Conservation (phyloP, 2,113 vertebrate genomes). For the Xiphias gladius region DNA sequence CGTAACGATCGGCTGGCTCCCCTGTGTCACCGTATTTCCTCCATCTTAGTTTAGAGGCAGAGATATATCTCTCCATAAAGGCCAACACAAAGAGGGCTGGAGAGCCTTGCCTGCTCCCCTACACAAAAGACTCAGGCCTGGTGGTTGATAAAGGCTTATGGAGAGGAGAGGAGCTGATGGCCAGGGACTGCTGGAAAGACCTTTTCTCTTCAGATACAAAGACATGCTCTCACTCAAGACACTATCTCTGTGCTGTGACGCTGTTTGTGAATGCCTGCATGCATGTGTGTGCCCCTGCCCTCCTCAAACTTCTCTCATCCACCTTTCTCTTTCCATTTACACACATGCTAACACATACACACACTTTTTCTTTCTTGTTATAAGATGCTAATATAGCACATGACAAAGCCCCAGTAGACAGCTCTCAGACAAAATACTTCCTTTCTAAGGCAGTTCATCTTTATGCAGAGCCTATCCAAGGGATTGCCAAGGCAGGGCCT, state of each 20-base stretch:
- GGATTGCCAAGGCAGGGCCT: constrained; percentile 46
- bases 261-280: constrained; percentile 62
- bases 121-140: constrained; percentile 74
- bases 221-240: constrained; percentile 76
- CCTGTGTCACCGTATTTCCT: constrained; percentile 82
- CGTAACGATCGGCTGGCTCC: constrained; percentile 78
- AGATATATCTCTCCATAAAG: constrained; percentile 84
- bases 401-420: constrained; percentile 76
- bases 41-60: constrained; percentile 82
- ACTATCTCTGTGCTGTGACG: constrained; percentile 60
- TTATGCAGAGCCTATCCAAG: constrained; percentile 68
- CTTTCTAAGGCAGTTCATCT: constrained; percentile 74
- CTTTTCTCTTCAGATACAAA: constrained; percentile 78
- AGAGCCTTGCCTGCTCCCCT: constrained; percentile 52
- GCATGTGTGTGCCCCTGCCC: constrained; percentile 28
- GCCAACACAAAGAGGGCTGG: constrained; percentile 75
- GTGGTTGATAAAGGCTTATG: constrained; percentile 77
- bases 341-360: constrained; percentile 26
- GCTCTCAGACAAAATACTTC: constrained; percentile 71
- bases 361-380: constrained; percentile 65
- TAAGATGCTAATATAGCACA: constrained; percentile 76
- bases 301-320: constrained; percentile 45
- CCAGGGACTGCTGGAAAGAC: constrained; percentile 61
- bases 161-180: constrained; percentile 70
- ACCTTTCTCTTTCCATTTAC: constrained; percentile 38